Conservation (phyloP, 2,888 invertebrate species). For the Trichogramma evanescens region DNA sequence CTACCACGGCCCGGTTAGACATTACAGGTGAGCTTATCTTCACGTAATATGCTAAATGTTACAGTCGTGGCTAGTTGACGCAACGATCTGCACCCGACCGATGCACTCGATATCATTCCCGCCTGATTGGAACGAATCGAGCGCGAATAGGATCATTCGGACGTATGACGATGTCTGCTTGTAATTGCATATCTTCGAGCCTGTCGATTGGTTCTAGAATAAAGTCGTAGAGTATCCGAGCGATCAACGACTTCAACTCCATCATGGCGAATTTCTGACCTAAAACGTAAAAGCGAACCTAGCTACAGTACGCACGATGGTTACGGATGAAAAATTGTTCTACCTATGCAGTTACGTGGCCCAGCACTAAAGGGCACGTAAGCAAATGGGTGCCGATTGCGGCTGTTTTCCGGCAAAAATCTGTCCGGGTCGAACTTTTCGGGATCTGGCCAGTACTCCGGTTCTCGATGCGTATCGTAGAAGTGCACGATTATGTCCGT, state of each 20-base stretch:
- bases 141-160: conserved; percentile 6
- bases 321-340: not conserved
- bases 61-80: no score
- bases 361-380: conserved; percentile 16
- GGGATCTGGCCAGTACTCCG: conserved; percentile 10
- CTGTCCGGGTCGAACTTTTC: conserved; percentile 16
- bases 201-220: conserved; percentile 23
- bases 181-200: conserved; percentile 10
- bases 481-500: conserved; percentile 5
- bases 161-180: conserved; percentile 19
- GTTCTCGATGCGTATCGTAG: conserved; percentile 10
- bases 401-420: conserved; percentile 4
- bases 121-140: conserved; percentile 12
- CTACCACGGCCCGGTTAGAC: conserved; percentile 79
- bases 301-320: not conserved
- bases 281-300: not conserved
- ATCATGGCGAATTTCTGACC: conserved; percentile 18
- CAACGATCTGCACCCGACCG: no score
- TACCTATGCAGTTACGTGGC: conserved; percentile 16
- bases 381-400: conserved; percentile 3
- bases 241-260: conserved; percentile 20
- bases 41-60: not conserved
- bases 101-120: not conserved
- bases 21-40: conserved; percentile 51
- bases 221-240: conserved; percentile 22